phyloP scores from a whole-genome alignment of 2,113 vertebrate genomes.

The Daphoenositta chrysoptera region DNA sequence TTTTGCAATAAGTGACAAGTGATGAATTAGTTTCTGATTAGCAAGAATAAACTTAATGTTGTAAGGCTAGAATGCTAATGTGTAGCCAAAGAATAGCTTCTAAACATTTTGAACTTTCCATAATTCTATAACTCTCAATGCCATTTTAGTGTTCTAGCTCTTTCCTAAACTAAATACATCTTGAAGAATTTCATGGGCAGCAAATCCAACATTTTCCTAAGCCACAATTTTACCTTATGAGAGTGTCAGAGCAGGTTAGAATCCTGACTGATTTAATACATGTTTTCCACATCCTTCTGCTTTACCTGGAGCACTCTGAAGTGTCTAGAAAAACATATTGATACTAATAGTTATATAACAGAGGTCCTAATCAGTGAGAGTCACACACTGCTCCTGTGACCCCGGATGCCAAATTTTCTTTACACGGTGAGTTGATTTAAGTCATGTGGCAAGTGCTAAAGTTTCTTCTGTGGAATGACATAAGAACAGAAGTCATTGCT shows the following conservation, averaged over 20 bases:
- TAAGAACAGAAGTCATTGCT: constrained; percentile 45
- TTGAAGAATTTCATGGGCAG: not conserved
- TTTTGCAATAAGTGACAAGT: constrained; percentile 13
- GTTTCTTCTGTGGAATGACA: constrained; percentile 52
- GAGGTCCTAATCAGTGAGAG: not conserved
- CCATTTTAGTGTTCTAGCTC: not conserved
- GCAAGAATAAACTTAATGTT: not conserved
- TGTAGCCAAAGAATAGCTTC: not conserved
- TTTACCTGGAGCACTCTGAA: not conserved
- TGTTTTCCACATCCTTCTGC: not conserved
- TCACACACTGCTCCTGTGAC: not conserved
- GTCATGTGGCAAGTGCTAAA: constrained; percentile 64
- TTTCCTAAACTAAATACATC: not conserved
- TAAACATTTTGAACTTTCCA: not conserved
- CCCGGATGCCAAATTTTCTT: constrained; percentile 8
- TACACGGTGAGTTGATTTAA: constrained; percentile 59
- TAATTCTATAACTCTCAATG: not conserved
- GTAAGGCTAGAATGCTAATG: not conserved
- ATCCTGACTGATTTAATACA: not conserved
- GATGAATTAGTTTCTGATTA: constrained; percentile 35
- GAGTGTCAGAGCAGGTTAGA: not conserved
- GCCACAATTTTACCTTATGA: not conserved
- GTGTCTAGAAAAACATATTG: not conserved
- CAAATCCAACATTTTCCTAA: not conserved
- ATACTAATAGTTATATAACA: not conserved